phyloP scores from a whole-genome alignment of 2,888 invertebrate species.

The Norana najaformis region DNA sequence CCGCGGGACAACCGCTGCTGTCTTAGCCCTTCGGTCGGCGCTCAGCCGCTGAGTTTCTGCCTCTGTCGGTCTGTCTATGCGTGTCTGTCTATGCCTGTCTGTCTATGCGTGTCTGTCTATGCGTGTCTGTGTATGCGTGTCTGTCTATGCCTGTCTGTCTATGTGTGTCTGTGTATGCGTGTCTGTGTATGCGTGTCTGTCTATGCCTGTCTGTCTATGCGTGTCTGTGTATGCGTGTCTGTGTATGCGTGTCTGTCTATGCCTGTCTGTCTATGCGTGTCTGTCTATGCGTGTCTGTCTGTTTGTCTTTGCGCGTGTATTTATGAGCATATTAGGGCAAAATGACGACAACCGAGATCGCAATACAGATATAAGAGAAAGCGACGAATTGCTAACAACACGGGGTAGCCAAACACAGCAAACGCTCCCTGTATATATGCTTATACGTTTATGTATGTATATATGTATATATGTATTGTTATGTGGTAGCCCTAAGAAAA shows the following conservation, averaged over 20 bases:
- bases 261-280: not conserved
- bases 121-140: not conserved
- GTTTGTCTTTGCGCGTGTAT: not conserved
- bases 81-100: not conserved
- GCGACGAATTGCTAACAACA: not conserved
- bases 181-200: not conserved
- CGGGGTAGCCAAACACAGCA: not conserved
- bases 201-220: not conserved
- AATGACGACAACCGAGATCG: not conserved
- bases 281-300: not conserved
- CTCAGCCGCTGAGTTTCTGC: not conserved
- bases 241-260: not conserved
- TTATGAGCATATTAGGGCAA: not conserved
- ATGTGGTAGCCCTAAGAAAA: not conserved
- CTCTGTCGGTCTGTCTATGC: not conserved
- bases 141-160: not conserved
- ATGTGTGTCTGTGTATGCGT: not conserved
- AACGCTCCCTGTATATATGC: not conserved
- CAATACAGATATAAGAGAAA: not conserved
- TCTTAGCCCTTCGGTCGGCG: not conserved
- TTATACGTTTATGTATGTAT: not conserved
- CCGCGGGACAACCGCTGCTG: not conserved
- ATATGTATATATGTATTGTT: not conserved
- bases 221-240: too few species aligned
- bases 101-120: not conserved